Base-by-base conservation (phyloP, 2,888 invertebrate genomes). In the Argynnis bischoffii region DNA sequence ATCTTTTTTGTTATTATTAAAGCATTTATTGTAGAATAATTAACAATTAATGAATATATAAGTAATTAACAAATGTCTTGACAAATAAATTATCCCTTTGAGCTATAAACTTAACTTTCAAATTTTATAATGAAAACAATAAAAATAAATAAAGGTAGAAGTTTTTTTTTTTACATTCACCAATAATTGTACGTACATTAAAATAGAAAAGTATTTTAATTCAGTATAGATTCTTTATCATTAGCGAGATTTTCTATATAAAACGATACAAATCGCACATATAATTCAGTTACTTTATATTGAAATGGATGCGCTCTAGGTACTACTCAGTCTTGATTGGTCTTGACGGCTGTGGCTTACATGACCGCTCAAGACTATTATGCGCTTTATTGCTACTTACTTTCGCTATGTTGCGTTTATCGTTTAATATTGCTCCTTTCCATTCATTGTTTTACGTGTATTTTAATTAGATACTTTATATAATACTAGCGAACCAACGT, bases 301-400 rank as follows among this genome's bases (percentile, higher is more conserved):
- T 60, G 60, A 59, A 66, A 66, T 66, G 54, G 66, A 60, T 66
- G 66, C 59, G 48, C 48, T 66, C 47, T 60, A 47, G 51, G 15
- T 51, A 46, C 59, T 47, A 54, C 59, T 59, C 59, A 54, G 66
- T 48, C 59, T 51, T 60, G 66, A 66, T 66, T 66, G 59, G 51
- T 16, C 66, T 66, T 60, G 66, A 60, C 66, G 54, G 66, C 60
- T 66, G 66, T 48, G 66, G 66, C 41, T 60, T 60, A 35, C 35
- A 41, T 41, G 11, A 11, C 11, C 35, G 35, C 35, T 41, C 35
- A 41, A 41, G 35, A 41, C 60, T 60, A 60, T 66, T 66, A 54
- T 60, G 60, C 66, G 15, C 66, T 60, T 60, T 11, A 66, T 31
- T 53, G 46, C 54, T 59, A 60, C 48, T 66, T 48, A 48, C 46